Evolutionary conservation across 2,113 vertebrate genomes (phyloP), one percentile per base, ranked within the genome.

Genomic region (Anhinga anhinga): DNA sequence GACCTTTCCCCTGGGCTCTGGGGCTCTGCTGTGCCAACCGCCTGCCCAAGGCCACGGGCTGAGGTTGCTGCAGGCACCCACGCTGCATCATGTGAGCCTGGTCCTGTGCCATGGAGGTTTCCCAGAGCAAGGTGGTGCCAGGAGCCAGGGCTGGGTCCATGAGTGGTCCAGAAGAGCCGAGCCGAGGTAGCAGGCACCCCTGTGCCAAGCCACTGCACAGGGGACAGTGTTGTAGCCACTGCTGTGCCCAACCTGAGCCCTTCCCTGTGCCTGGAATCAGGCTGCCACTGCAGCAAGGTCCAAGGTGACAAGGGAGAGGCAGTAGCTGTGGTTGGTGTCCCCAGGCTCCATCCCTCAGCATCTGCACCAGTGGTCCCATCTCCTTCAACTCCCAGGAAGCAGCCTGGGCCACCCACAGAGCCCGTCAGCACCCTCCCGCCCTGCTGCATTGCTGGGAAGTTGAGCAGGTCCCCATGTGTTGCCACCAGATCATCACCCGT

Each of bases 291-390:
- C 6, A 26, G 49, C 2, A 13, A 59, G n/a, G 11, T 29, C 58
- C 0, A 2, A 38, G 59, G 2, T 8, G 21, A 3, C 4, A 0
- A n/a, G 38, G 67, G 11, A 74, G 38, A n/a, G 5, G 34, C 26
- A 9, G 67, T 2, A 4, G 49, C 34, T 0, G 0, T 10, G 2
- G 45, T 10, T 1, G 0, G 1, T 1, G 14, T 38, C 23, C 15
- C n/a, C 53, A 66, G 5, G 14, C 36, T 66, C 95, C 2, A 0
- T 74, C 27, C 67, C 4, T 4, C 38, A 3, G 34, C 12, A 5
- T 8, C 26, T 1, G 4, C 6, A 4, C 13, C 29, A 9, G 0
- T 1, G 8, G 1, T 13, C 34, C 20, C 13, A 1, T 8, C 62
- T 58, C 34, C 72, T 20, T 5, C 11, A 1, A 2, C 2, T 2